Conservation (phyloP, 2,113 vertebrate species). For the Neofelis nebulosa region DNA sequence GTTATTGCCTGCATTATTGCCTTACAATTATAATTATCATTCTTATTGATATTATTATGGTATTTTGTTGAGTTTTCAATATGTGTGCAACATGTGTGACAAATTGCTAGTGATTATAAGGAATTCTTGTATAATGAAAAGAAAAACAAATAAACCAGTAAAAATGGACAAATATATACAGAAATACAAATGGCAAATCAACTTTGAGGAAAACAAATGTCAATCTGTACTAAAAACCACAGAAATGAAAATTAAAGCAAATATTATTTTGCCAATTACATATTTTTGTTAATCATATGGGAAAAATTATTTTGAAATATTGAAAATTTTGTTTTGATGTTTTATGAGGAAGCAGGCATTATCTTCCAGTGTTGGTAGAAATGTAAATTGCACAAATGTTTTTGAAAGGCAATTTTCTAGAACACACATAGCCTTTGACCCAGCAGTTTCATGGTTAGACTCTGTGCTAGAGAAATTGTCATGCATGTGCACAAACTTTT, state of each 20-base stretch:
- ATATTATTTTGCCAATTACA: too few species aligned
- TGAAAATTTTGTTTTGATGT: background rate
- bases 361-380: background rate
- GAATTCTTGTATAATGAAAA: background rate
- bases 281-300: background rate
- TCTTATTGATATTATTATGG: background rate
- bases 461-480: background rate
- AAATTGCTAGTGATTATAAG: background rate
- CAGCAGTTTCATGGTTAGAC: background rate
- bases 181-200: background rate
- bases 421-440: background rate
- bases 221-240: background rate
- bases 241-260: background rate
- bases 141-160: background rate
- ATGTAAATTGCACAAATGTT: background rate
- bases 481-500: background rate
- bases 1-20: background rate
- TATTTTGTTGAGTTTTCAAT: background rate
- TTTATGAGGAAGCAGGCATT: background rate
- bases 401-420: slow-evolving; percentile 14
- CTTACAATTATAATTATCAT: background rate
- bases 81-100: background rate
- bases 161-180: background rate
- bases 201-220: background rate
- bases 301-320: background rate